Conservation (phyloP, 2,797 vertebrate genomes). For the Poeciliopsis infans region DNA sequence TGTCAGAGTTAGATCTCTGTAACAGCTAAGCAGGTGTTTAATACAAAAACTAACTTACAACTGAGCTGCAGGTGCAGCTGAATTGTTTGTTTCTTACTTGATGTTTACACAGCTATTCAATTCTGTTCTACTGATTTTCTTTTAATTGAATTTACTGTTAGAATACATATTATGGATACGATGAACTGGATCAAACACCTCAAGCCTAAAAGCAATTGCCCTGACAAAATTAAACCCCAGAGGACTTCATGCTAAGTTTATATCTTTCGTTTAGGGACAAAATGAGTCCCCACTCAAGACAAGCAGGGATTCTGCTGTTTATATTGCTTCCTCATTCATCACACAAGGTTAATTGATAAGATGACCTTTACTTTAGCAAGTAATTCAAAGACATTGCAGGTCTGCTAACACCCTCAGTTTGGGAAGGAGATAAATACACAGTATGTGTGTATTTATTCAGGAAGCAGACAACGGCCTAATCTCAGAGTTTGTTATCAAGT, state of each 20-base stretch:
- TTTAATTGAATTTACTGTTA: constrained; percentile 22
- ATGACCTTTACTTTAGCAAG: constrained; percentile 70
- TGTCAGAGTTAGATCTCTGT: constrained; percentile 17
- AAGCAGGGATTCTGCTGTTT: constrained; percentile 56
- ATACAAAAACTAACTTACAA: constrained; percentile 26
- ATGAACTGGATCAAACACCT: constrained; percentile 33
- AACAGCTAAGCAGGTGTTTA: constrained; percentile 57
- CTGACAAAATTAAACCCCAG: constrained; percentile 33
- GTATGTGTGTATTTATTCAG: constrained; percentile 34
- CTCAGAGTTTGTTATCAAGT: constrained; percentile 43
- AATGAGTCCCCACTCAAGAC: constrained; percentile 12
- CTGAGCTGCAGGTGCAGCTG: constrained; percentile 47
- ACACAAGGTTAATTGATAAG: constrained; percentile 77
- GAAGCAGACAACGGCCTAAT: constrained; percentile 50
- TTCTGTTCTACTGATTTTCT: constrained; percentile 23
- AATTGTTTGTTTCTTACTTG: constrained; percentile 24
- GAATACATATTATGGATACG: constrained; percentile 13
- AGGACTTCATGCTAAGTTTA: constrained; percentile 11
- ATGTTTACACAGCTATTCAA: constrained; percentile 12
- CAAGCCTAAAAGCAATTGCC: constrained; percentile 2
- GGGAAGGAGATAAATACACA: constrained; percentile 37
- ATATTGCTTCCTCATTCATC: constrained; percentile 55
- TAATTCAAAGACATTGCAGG: constrained; percentile 57
- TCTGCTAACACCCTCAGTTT: constrained; percentile 30
- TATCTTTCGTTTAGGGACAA: constrained; percentile 27